Conservation (phyloP, 2,888 invertebrate genomes). For the Orchesellides sinensis region DNA sequence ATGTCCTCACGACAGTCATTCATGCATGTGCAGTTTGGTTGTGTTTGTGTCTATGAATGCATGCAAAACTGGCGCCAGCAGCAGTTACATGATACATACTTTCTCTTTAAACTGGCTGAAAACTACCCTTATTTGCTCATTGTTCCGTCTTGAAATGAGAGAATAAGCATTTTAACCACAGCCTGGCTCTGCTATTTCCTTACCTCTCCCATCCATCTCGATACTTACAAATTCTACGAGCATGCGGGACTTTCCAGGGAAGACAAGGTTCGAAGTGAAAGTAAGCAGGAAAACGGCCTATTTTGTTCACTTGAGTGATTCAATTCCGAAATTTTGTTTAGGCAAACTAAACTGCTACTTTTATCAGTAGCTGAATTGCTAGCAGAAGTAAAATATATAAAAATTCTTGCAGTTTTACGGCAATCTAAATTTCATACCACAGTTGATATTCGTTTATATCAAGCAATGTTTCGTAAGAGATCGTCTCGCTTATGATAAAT, state of each 20-base stretch:
- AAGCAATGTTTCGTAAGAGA: no score
- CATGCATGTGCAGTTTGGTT: slow-evolving; percentile 27
- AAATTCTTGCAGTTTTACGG: not conserved
- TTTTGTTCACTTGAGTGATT: slow-evolving; percentile 54
- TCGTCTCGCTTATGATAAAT: no score
- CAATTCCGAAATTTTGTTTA: slow-evolving; percentile 59
- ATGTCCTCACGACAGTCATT: slow-evolving; percentile 1
- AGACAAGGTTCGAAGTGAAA: slow-evolving; percentile 44
- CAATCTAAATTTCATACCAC: no score
- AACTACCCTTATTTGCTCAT: slow-evolving; percentile 53
- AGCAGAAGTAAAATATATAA: no score
- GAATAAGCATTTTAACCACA: not conserved
- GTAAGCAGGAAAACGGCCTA: slow-evolving; percentile 49
- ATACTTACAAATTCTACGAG: slow-evolving; percentile 21
- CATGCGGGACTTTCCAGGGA: slow-evolving; percentile 5
- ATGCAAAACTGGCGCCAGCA: slow-evolving; percentile 36
- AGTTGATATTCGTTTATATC: no score
- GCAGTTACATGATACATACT: slow-evolving; percentile 1
- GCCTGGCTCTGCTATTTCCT: not conserved
- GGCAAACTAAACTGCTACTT: slow-evolving; percentile 32
- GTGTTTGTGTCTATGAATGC: slow-evolving; percentile 22
- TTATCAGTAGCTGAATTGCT: not conserved
- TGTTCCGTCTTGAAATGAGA: slow-evolving; percentile 41
- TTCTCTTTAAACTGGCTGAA: slow-evolving; percentile 44
- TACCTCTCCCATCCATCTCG: slow-evolving; percentile 8